Evolutionary conservation across 2,113 vertebrate genomes (phyloP), one percentile per base, ranked within the genome.

Genomic region (Colinus virginianus): DNA sequence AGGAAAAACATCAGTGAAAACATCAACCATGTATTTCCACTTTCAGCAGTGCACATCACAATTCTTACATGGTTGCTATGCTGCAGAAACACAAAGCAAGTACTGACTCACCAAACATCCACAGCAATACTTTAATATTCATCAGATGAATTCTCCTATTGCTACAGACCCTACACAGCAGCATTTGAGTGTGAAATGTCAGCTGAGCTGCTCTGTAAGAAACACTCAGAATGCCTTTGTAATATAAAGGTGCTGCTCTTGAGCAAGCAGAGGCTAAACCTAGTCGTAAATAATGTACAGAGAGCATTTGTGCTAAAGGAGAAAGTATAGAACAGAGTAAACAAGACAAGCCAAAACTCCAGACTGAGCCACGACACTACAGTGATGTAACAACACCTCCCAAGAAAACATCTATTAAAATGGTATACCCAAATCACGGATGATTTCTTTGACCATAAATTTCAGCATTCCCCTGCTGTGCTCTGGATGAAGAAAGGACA

Each of bases 381-480:
- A 56, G 16, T 8, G 30, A 22, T 32, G 13, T 43, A 25, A 55
- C 28, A 40, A 13, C 1, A 2, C 6, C 42, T 15, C 22, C 84
- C 36, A 40, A 61, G 56, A 49, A 64, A 61, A 34, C 2, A 0
- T 19, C 11, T 12, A 58, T 49, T 67, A 14, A 69, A 62, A 46
- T 6, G 7, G 18, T 72, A 45, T 97, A 99, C 99, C 99, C 38
- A 99, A 94, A 96, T 99, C 99, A 8, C 98, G 96, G 45, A 99
- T 97, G 7, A 99, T 99, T 97, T 99, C 99, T 90, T 98, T 99
- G 76, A 99, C 99, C 99, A 99, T 99, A 96, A 99, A 99, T 53
- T 98, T 98, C 59, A 99, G 98, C 99, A 99, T 99, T 16, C 99
- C 99, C 8, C 97, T 97, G 96, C 99, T 99, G 94, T 99, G 99